Evolutionary conservation across 2,888 invertebrate species (phyloP).

Genomic region (Orthonychiurus folsomi): DNA sequence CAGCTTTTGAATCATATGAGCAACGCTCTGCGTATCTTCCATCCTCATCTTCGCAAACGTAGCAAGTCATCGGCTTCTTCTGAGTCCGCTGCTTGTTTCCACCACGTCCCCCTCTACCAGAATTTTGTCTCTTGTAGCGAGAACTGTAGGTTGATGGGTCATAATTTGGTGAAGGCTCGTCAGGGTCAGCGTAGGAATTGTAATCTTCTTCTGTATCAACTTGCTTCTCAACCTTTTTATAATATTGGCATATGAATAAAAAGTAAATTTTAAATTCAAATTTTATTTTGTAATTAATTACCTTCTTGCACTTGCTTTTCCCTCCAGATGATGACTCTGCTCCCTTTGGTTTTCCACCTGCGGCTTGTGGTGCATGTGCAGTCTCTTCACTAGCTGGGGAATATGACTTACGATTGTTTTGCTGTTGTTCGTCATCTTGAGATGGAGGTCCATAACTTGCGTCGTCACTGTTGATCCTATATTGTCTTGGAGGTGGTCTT

Average conservation of each 20-base stretch:
- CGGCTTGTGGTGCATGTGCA: constrained; percentile 28
- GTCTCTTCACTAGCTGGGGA: constrained; percentile 33
- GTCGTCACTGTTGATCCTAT: constrained; percentile 3
- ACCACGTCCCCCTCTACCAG: constrained; percentile 18
- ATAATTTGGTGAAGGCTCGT: constrained; percentile 23
- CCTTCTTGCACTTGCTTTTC: constrained; percentile 40
- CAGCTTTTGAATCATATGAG: constrained; percentile 57
- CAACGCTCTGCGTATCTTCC: constrained; percentile 46
- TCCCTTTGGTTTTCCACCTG: constrained; percentile 26
- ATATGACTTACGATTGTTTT: constrained; percentile 3
- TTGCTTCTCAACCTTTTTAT: constrained; percentile 40
- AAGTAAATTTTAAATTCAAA: not conserved
- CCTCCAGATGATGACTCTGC: constrained; percentile 24
- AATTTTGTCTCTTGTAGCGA: constrained; percentile 49
- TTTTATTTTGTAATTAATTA: constrained; percentile 9
- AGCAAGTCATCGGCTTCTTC: constrained; percentile 41
- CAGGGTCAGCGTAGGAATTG: constrained; percentile 33
- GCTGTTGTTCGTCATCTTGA: constrained; percentile 10
- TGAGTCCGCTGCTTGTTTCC: constrained; percentile 14
- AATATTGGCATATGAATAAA: constrained; percentile 3
- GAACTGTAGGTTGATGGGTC: constrained; percentile 35
- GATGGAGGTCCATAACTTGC: constrained; percentile 7
- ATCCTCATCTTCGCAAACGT: constrained; percentile 53
- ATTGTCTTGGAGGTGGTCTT: not conserved
- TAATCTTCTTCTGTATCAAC: constrained; percentile 41